Percentiles rank a stretch among this genome's conserved stretches.
Conservation (phyloP, 2,888 invertebrate genomes). For the Stenotaenia linearis region DNA sequence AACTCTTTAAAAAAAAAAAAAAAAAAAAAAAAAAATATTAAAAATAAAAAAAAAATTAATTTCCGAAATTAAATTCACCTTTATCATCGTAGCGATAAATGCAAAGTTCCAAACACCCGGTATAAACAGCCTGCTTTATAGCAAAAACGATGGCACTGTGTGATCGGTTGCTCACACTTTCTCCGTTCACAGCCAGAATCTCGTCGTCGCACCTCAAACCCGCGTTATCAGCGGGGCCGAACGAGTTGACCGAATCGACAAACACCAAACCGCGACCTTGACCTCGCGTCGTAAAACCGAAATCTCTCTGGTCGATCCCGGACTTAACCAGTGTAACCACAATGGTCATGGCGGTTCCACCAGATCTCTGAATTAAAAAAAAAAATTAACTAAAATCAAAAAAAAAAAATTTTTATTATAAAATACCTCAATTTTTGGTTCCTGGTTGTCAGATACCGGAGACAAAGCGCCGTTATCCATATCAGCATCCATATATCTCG, state of each 20-base stretch:
- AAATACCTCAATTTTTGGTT: too few species aligned
- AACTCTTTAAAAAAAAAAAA: background rate
- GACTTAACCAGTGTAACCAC: slow-evolving; percentile 51
- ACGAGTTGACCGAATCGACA: slow-evolving; percentile 36
- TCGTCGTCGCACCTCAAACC: slow-evolving; percentile 39
- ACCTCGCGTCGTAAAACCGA: slow-evolving; percentile 35
- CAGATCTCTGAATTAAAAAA: slow-evolving; percentile 12
- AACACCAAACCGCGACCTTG: slow-evolving; percentile 32
- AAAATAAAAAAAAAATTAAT: background rate
- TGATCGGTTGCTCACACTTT: slow-evolving; percentile 35
- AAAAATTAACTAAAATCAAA: background rate
- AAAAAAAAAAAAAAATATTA: background rate
- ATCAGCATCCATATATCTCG: slow-evolving; percentile 34
- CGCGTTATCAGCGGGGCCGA: slow-evolving; percentile 37
- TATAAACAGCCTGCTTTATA: slow-evolving; percentile 39
- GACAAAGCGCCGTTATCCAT: too few species aligned
- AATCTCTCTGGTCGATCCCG: slow-evolving; percentile 35
- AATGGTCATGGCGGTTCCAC: slow-evolving; percentile 45
- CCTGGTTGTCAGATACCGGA: too few species aligned
- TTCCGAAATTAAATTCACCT: background rate
- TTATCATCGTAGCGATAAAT: slow-evolving; percentile 35
- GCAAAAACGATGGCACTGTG: slow-evolving; percentile 39
- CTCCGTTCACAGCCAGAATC: slow-evolving; percentile 39
- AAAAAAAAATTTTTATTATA: too few species aligned
- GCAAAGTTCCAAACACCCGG: slow-evolving; percentile 37